These are phyloP conservation scores for Hypolimnas misippus DNA, from an alignment of 2,888 invertebrate genomes.

Conservation along the genomic window DNA sequence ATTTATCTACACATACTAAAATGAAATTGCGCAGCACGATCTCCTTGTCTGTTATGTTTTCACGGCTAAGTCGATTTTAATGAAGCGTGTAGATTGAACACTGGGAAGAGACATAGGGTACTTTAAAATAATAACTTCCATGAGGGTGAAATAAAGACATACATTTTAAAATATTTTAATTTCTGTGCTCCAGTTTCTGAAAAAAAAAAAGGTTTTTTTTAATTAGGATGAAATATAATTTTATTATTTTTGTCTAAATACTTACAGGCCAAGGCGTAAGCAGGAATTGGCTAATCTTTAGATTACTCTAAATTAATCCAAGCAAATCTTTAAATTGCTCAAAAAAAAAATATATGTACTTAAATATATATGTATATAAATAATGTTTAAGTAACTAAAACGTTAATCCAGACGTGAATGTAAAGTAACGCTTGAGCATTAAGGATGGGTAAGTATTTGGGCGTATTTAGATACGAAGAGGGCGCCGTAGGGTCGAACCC, in stretches of 20 bases:
- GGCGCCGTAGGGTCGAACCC: constrained; percentile 60
- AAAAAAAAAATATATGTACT: too few species aligned
- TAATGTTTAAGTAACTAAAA: neutral
- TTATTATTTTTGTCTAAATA: too few species aligned
- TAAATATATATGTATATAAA: too few species aligned
- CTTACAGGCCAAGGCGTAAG: too few species aligned
- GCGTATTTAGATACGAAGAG: constrained; percentile 27
- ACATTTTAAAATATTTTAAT: neutral
- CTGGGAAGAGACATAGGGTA: neutral
- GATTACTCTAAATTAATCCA: too few species aligned
- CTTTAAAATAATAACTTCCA: neutral
- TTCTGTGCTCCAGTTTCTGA: too few species aligned
- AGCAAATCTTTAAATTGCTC: too few species aligned
- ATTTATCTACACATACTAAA: neutral
- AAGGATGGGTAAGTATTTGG: constrained; percentile 27
- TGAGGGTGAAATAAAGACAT: neutral
- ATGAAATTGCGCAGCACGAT: neutral
- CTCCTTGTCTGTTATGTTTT: neutral
- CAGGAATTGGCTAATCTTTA: too few species aligned
- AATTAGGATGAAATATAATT: too few species aligned
- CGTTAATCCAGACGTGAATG: neutral
- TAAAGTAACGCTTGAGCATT: constrained; percentile 11
- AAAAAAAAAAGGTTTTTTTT: too few species aligned
- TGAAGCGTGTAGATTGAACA: neutral
- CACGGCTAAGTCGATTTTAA: constrained; percentile 1